These are phyloP conservation scores for Pangasius krempfi DNA, from an alignment of 2,797 vertebrate species.

Conservation along the genomic window DNA sequence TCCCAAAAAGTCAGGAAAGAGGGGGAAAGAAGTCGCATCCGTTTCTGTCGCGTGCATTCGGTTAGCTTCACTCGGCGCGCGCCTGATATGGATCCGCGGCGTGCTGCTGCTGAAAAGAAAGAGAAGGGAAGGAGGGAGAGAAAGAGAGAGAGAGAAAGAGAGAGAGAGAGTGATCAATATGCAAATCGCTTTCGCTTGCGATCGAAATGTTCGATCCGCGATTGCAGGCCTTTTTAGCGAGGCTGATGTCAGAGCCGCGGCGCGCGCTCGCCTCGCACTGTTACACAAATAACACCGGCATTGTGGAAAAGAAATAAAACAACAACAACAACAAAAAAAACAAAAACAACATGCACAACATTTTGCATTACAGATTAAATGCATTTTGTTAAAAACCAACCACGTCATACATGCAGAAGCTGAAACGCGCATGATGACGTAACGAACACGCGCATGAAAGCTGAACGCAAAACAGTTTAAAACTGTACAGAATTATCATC, in stretches of 20 bases:
- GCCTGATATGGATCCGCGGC: constrained; percentile 70
- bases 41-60: background rate
- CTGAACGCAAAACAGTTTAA: background rate
- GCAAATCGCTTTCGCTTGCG: constrained; percentile 98
- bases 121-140: constrained; percentile 21
- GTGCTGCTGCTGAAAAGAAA: constrained; percentile 54
- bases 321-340: background rate
- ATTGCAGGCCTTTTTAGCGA: constrained; percentile 72
- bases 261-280: constrained; percentile 80
- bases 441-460: background rate
- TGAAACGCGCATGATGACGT: background rate
- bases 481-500: background rate
- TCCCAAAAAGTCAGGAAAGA: background rate
- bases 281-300: constrained; percentile 49
- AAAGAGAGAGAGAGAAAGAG: constrained; percentile 2
- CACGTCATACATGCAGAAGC: background rate
- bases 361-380: too few species aligned
- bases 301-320: background rate
- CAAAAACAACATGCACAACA: background rate
- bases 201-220: constrained; percentile 99
- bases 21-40: background rate
- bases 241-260: constrained; percentile 87
- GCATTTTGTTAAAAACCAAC: background rate
- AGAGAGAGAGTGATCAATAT: constrained; percentile 84
- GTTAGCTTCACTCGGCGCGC: constrained; percentile 2